Evolutionary conservation across 1,140 invertebrate species (phyloP).

Genomic region (Conopomorpha cramerella): DNA sequence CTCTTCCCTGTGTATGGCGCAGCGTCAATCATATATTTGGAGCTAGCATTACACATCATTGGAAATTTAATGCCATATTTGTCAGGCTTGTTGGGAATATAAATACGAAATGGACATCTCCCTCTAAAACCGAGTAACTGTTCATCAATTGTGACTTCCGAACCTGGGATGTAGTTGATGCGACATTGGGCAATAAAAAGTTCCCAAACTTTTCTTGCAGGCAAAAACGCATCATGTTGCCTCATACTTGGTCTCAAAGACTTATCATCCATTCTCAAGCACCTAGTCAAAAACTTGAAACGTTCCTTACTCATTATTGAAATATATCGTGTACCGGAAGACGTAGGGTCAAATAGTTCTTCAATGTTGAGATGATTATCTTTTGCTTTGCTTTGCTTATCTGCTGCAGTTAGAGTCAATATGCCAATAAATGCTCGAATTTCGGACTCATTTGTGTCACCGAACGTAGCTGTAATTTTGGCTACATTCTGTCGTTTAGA

Average conservation of each 20-base stretch:
- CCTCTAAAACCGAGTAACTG: conserved; percentile 13
- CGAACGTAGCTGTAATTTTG: no score
- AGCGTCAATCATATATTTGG: conserved; percentile 30
- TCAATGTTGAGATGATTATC: conserved; percentile 8
- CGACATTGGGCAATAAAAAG: conserved; percentile 5
- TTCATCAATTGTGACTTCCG: conserved; percentile 8
- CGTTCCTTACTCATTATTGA: conserved; percentile 7
- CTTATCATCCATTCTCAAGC: no score
- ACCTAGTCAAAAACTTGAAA: conserved; percentile 9
- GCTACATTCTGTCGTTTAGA: no score
- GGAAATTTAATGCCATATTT: no score
- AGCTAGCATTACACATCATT: conserved; percentile 19
- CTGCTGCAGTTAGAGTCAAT: conserved; percentile 6
- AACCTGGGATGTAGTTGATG: conserved; percentile 6
- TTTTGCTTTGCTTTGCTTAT: no score
- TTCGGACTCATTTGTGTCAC: conserved; percentile 8
- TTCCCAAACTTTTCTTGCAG: conserved; percentile 8
- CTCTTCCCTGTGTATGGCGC: conserved; percentile 24
- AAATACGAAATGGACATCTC: conserved; percentile 12
- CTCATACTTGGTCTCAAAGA: conserved; percentile 4
- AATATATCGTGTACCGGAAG: no score
- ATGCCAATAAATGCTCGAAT: conserved; percentile 7
- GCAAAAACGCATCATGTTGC: conserved; percentile 7
- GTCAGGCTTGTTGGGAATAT: conserved; percentile 21
- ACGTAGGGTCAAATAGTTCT: conserved; percentile 9